Percentiles rank a stretch among this genome's conserved stretches.
These are phyloP conservation scores for Andricus quercusramuli DNA, from an alignment of 2,888 invertebrate species.

Conservation along the genomic window DNA sequence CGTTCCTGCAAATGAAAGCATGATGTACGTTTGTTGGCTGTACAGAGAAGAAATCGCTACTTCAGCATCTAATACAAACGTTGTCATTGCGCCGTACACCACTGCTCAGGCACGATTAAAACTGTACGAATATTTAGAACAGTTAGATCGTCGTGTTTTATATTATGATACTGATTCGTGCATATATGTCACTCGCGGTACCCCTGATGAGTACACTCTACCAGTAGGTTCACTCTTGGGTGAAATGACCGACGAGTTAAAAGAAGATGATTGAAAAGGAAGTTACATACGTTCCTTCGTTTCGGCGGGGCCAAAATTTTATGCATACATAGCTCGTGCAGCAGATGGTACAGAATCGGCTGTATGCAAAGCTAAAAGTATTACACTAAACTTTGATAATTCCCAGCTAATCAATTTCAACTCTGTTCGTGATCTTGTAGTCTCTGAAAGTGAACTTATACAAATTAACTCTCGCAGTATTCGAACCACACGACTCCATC, in stretches of 20 bases:
- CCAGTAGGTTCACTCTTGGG: too few relatives aligned
- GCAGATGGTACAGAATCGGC: too few relatives aligned
- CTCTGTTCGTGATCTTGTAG: not conserved
- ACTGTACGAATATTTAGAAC: conserved; percentile 67
- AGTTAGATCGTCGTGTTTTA: conserved; percentile 55
- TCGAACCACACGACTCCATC: not conserved
- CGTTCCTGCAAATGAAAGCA: conserved; percentile 15
- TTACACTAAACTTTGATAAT: too few relatives aligned
- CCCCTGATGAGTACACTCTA: too few relatives aligned
- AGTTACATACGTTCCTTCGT: too few relatives aligned
- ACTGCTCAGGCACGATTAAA: conserved; percentile 51
- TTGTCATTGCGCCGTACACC: conserved; percentile 44
- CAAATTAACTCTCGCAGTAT: not conserved
- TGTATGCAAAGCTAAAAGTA: too few relatives aligned
- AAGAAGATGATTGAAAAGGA: too few relatives aligned
- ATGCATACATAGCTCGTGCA: too few relatives aligned
- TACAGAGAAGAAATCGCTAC: not conserved
- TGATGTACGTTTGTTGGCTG: conserved; percentile 32
- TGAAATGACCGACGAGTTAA: too few relatives aligned
- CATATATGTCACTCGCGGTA: too few relatives aligned
- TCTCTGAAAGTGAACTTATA: not conserved
- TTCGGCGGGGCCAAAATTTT: conserved; percentile 45
- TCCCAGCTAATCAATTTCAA: too few relatives aligned
- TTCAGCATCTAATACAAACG: not conserved
- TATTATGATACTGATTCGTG: conserved; percentile 47